Conservation (phyloP, 2,797 vertebrate species). For the Numenius phaeopus region DNA sequence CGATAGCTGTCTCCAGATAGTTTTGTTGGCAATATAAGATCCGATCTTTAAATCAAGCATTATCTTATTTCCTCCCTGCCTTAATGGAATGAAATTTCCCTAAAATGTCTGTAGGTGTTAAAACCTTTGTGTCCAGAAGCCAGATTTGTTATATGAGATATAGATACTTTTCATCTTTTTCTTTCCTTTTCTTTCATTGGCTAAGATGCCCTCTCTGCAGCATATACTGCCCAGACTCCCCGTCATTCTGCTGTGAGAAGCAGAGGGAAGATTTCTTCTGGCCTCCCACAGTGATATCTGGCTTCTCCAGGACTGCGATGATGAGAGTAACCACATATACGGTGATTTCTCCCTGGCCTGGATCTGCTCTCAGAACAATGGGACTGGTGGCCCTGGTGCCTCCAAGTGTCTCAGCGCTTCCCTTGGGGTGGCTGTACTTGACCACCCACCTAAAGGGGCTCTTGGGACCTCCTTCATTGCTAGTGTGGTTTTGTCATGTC, state of each 20-base stretch:
- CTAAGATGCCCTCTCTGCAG: not conserved
- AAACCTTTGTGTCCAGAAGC: not conserved
- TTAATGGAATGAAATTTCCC: not conserved
- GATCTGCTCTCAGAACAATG: not conserved
- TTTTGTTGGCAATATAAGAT: not conserved
- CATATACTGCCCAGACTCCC: not conserved
- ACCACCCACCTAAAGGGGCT: not conserved
- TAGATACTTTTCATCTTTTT: not conserved
- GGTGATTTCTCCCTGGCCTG: not conserved
- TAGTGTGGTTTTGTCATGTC: not conserved
- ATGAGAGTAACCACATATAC: accelerated
- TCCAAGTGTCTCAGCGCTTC: not conserved
- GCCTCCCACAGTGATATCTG: not conserved
- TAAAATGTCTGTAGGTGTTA: not conserved
- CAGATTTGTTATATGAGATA: not conserved
- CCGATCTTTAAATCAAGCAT: not conserved
- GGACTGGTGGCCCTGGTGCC: not conserved
- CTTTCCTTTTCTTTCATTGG: not conserved
- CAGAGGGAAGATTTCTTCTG: not conserved
- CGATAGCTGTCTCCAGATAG: not conserved
- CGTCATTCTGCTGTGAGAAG: not conserved
- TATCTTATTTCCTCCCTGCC: not conserved
- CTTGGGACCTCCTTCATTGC: not conserved
- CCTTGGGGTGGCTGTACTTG: accelerated
- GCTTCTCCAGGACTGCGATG: not conserved